Conservation (phyloP, 2,888 invertebrate genomes). For the Sturmia bella region DNA sequence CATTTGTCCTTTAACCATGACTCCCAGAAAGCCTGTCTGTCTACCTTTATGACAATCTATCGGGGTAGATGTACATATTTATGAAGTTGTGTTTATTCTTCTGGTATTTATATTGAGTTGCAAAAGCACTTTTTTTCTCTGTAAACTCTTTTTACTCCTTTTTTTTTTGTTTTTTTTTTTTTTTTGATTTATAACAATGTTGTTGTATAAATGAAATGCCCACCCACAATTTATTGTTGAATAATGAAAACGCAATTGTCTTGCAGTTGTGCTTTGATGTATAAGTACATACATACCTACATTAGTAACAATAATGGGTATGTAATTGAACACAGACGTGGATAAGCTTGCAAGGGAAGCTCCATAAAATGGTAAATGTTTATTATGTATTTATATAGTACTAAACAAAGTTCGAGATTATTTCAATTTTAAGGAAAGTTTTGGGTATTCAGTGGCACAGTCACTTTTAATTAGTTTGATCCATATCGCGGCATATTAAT, state of each 20-base stretch:
- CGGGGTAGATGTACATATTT: constrained; percentile 32
- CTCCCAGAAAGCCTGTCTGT: constrained; percentile 27
- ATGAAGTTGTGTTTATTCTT: constrained; percentile 52
- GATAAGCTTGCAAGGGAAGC: too few species aligned
- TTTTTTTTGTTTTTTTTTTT: too few species aligned
- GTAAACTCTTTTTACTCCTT: not conserved
- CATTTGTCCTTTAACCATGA: constrained; percentile 7
- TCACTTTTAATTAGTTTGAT: too few species aligned
- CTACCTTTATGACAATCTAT: constrained; percentile 38
- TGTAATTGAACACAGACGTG: not conserved
- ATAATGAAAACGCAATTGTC: constrained; percentile 18
- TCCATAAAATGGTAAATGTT: too few species aligned
- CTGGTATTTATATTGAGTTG: constrained; percentile 37
- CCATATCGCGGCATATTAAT: too few species aligned
- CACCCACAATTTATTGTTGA: constrained; percentile 65
- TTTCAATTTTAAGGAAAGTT: too few species aligned
- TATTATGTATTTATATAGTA: too few species aligned
- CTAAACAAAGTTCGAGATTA: too few species aligned
- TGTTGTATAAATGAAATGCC: constrained; percentile 59
- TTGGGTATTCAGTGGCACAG: too few species aligned
- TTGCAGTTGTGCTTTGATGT: constrained; percentile 27
- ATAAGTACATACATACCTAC: not conserved
- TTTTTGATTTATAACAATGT: constrained; percentile 50
- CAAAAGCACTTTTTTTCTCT: constrained; percentile 19
- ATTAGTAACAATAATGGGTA: not conserved